phyloP scores from a whole-genome alignment of 92 coral and sea anemone species.

The Galaxea fascicularis region DNA sequence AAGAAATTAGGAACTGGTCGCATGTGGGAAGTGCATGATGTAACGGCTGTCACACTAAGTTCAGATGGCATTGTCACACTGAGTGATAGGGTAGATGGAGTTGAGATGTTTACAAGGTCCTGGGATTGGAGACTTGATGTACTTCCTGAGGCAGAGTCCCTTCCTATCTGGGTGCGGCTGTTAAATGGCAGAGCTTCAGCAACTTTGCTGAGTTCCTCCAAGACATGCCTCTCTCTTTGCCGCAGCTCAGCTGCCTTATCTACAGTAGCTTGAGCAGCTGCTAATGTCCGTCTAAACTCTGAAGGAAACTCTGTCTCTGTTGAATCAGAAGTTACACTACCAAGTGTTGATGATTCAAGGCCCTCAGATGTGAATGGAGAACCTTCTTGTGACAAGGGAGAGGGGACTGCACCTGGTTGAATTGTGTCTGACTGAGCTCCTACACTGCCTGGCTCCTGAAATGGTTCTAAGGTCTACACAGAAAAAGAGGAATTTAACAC shows the following conservation, averaged over 20 bases:
- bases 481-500: not conserved
- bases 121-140: constrained; percentile 36
- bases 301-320: constrained; percentile 41
- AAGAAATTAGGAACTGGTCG: not conserved
- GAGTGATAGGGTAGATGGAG: constrained; percentile 39
- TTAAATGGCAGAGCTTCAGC: constrained; percentile 24
- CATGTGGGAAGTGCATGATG: constrained; percentile 23
- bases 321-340: constrained; percentile 55
- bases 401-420: constrained; percentile 1
- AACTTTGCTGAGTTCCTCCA: constrained; percentile 20
- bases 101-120: constrained; percentile 14
- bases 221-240: constrained; percentile 15
- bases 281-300: constrained; percentile 37
- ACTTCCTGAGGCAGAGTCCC: constrained; percentile 10
- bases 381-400: constrained; percentile 4
- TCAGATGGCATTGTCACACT: constrained; percentile 43
- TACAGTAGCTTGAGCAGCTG: constrained; percentile 30
- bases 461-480: not conserved
- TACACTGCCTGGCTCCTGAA: not conserved
- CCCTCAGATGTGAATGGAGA: constrained; percentile 36
- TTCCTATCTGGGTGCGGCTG: constrained; percentile 11
- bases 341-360: constrained; percentile 45
- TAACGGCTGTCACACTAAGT: constrained; percentile 22
- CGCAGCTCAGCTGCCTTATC: constrained; percentile 42
- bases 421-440: not conserved